Evolutionary conservation across 2,797 vertebrate species (phyloP).

Genomic region (Simalia tracyae): DNA sequence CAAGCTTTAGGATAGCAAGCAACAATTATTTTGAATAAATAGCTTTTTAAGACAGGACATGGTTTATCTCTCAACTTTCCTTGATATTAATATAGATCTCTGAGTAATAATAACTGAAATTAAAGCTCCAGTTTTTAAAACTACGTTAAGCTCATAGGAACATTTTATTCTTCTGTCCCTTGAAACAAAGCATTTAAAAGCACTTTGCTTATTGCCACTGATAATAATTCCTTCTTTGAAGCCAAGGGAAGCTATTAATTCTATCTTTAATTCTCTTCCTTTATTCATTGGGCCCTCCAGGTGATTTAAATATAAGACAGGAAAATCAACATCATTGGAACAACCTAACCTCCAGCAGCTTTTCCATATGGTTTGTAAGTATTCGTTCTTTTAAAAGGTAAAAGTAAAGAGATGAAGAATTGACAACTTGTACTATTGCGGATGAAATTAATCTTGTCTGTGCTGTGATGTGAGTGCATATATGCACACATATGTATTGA

Average conservation of each 20-base stretch:
- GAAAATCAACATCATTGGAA: background rate
- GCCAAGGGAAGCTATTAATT: conserved; percentile 12
- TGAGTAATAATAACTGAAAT: background rate
- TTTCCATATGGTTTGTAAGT: background rate
- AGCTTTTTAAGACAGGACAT: background rate
- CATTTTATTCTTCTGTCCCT: background rate
- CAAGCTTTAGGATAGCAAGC: background rate
- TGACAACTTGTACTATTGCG: background rate
- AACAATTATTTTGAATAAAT: background rate
- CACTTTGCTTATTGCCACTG: conserved; percentile 2
- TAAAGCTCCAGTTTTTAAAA: background rate
- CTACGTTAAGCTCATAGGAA: background rate
- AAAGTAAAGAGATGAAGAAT: background rate
- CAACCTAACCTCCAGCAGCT: background rate
- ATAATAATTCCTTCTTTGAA: background rate
- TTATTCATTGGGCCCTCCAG: background rate
- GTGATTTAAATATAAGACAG: conserved; percentile 11
- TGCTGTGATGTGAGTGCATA: background rate
- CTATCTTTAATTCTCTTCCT: background rate
- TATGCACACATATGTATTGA: background rate
- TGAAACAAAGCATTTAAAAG: background rate
- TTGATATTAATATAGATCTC: background rate
- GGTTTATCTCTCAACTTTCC: background rate
- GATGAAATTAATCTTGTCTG: background rate
- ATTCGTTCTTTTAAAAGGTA: background rate